Conservation (phyloP, 2,797 vertebrate species). For the Adrianichthys oophorus region DNA sequence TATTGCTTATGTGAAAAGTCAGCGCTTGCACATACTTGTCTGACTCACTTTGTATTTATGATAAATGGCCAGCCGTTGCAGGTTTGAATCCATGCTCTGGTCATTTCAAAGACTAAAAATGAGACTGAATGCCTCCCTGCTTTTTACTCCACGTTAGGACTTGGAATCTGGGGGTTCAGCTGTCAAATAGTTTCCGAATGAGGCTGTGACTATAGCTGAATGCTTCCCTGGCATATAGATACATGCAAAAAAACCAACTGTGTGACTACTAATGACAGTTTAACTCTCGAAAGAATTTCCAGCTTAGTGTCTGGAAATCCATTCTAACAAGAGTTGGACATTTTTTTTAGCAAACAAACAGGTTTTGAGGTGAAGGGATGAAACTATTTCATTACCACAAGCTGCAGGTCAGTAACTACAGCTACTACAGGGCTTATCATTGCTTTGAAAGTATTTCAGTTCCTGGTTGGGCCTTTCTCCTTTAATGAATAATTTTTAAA, state of each 20-base stretch:
- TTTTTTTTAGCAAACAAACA: conserved; percentile 51
- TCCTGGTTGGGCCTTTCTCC: conserved; percentile 7
- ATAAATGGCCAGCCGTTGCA: too few species aligned
- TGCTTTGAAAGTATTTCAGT: conserved; percentile 34
- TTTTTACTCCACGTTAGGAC: too few species aligned
- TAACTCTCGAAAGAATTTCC: conserved; percentile 47
- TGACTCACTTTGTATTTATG: conserved; percentile 49
- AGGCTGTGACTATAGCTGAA: too few species aligned
- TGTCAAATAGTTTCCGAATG: too few species aligned
- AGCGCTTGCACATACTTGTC: neutral
- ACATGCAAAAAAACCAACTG: too few species aligned
- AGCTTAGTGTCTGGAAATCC: conserved; percentile 54
- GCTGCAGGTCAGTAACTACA: conserved; percentile 64
- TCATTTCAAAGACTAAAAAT: too few species aligned
- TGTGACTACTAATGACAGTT: too few species aligned
- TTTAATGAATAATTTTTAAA: conserved; percentile 8
- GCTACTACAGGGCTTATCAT: conserved; percentile 47
- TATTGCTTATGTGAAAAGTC: too few species aligned
- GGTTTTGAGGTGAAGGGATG: conserved; percentile 64
- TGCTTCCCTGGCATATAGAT: too few species aligned
- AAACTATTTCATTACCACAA: conserved; percentile 61
- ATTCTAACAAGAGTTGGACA: conserved; percentile 62
- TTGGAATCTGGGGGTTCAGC: too few species aligned
- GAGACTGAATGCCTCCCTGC: too few species aligned
- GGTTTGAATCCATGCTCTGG: too few species aligned